These are phyloP conservation scores for Troides aeacus DNA, from an alignment of 2,888 invertebrate species.

Conservation along the genomic window DNA sequence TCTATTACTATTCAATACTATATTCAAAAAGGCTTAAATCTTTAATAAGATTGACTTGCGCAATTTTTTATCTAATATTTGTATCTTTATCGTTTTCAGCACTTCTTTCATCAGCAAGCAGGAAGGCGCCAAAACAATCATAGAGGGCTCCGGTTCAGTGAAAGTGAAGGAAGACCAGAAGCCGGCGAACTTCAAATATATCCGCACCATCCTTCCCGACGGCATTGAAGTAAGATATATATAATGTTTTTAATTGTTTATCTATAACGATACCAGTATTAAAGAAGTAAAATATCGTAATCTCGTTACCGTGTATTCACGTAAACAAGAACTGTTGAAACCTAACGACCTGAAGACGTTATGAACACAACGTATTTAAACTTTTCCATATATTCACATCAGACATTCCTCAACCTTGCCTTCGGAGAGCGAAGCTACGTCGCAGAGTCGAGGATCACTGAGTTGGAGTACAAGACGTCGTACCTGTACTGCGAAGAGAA, in stretches of 20 bases:
- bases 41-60: no score
- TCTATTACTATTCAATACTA: no score
- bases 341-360: no score
- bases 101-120: constrained; percentile 85
- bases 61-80: neutral
- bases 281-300: no score
- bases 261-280: no score
- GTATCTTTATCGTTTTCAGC: constrained; percentile 49
- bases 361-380: no score
- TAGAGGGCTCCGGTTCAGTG: constrained; percentile 88
- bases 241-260: no score
- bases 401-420: constrained; percentile 84
- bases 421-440: constrained; percentile 86
- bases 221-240: constrained; percentile 76
- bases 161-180: constrained; percentile 84
- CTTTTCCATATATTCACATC: constrained; percentile 13
- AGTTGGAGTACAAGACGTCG: constrained; percentile 85
- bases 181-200: constrained; percentile 87
- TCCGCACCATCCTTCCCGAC: constrained; percentile 81
- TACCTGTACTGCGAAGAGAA: constrained; percentile 89
- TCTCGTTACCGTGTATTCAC: no score
- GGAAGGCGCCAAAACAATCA: constrained; percentile 84
- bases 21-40: no score
- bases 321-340: no score
- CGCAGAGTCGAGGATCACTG: constrained; percentile 85